These are phyloP conservation scores for Agrotis segetum DNA, from an alignment of 2,888 invertebrate genomes.

Conservation along the genomic window DNA sequence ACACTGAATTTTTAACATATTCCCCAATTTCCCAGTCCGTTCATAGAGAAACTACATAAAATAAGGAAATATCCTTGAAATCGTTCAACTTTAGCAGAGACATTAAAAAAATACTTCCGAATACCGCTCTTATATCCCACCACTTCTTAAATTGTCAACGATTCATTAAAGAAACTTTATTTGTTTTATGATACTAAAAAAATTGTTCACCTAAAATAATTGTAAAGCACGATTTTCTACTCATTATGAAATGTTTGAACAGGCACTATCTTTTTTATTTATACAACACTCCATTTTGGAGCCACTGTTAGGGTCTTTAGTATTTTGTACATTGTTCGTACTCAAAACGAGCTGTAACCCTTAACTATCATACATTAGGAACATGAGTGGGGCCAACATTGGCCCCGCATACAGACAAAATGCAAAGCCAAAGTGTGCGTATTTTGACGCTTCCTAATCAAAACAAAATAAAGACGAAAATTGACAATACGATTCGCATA, in stretches of 20 bases:
- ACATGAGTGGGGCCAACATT: conserved; percentile 55
- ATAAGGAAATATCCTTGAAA: conserved; percentile 55
- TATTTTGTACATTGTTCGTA: conserved; percentile 60
- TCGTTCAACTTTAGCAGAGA: conserved; percentile 26
- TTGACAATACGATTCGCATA: conserved; percentile 61
- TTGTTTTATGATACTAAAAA: conserved; percentile 44
- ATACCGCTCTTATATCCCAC: conserved; percentile 46
- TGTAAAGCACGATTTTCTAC: conserved; percentile 61
- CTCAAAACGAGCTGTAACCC: conserved; percentile 45
- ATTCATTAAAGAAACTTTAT: conserved; percentile 44
- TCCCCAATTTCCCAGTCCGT: conserved; percentile 45
- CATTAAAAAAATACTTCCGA: conserved; percentile 51
- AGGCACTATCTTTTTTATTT: conserved; percentile 61
- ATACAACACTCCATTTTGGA: conserved; percentile 56
- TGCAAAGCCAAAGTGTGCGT: conserved; percentile 64
- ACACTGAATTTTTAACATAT: conserved; percentile 40
- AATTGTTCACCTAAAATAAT: conserved; percentile 57
- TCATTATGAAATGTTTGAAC: conserved; percentile 66
- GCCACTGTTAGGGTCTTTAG: conserved; percentile 52
- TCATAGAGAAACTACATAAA: conserved; percentile 44
- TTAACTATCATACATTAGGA: conserved; percentile 62
- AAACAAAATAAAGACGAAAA: conserved; percentile 58
- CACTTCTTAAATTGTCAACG: conserved; percentile 56
- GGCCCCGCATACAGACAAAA: conserved; percentile 49
- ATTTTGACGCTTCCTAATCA: conserved; percentile 45